Base-by-base conservation (phyloP, 2,113 vertebrate genomes). In the Cyanistes caeruleus region DNA sequence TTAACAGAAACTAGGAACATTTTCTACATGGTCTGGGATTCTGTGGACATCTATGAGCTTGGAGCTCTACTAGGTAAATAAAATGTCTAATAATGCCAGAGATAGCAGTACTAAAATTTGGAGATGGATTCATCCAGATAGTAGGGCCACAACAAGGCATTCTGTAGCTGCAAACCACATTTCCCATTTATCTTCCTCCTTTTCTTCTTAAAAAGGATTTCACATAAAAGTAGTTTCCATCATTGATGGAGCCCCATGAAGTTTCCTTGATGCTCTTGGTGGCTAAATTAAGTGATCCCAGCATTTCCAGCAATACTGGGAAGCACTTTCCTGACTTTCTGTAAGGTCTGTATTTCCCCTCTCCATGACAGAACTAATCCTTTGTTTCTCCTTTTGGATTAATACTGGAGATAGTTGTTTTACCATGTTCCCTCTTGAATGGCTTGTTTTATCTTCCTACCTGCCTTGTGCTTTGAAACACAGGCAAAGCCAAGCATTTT, bases 31-130 rank as follows among this genome's bases (percentile, higher is more conserved):
- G 30, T 75, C 23, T 67, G 60, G 56, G 28, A 44, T 92, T 92
- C 75, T 91, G 44, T 85, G 43, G 52, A 93, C 90, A 70, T 81
- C 11, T n/a, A 24, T 62, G 82, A 74, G 52, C 78, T 85, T 92
- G 70, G 51, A 85, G 63, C 84, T 77, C 55, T 85, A 44, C 51
- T 65, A 81, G 82, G 59, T 86, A 77, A 94, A 69, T 65, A 30
- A 93, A 70, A 65, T 49, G 25, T 72, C 68, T 81, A 80, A 30
- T 56, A 37, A 33, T 77, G 35, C 51, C 67, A 60, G 67, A 83
- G 75, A 41, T 44, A 62, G 82, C 43, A 80, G 51, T 80, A 53
- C 24, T 84, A 56, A 55, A 93, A 88, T 79, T 83, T 55, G 74
- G 67, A 80, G 75, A 16, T 51, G 64, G 31, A 72, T 94, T 88